Evolutionary conservation across 2,888 invertebrate species (phyloP).

Genomic region (Mimachlamys varia): DNA sequence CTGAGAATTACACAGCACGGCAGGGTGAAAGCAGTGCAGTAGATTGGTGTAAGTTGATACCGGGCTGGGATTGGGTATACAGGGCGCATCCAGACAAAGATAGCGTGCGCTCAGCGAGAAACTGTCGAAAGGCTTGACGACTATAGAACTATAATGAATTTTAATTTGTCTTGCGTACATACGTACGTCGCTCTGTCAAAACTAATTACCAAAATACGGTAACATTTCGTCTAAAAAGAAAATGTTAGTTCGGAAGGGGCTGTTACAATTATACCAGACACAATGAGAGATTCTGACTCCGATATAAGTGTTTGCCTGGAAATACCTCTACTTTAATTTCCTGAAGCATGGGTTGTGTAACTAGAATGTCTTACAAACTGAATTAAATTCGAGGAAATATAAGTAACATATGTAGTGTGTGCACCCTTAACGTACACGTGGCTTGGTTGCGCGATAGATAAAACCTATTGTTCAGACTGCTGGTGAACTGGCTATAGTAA

Average conservation of each 20-base stretch:
- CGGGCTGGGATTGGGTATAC: not conserved
- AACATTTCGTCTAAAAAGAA: not conserved
- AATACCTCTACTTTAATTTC: not conserved
- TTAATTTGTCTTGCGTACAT: constrained; percentile 2
- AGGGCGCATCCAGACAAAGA: not conserved
- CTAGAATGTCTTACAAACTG: not conserved
- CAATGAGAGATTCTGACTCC: not conserved
- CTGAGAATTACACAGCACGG: not conserved
- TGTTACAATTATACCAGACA: not conserved
- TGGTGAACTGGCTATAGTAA: not conserved
- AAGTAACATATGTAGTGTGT: not conserved
- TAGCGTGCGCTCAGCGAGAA: constrained; percentile 1
- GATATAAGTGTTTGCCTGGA: not conserved
- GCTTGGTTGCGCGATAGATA: not conserved
- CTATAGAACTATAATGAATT: constrained; percentile 9
- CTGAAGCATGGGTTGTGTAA: not conserved
- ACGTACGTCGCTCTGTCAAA: not conserved
- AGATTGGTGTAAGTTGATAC: not conserved
- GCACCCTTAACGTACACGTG: not conserved
- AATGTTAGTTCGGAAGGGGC: not conserved
- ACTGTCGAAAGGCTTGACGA: not conserved
- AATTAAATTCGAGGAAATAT: not conserved
- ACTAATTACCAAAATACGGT: not conserved
- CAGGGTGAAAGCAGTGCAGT: not conserved
- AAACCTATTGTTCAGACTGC: not conserved